These are phyloP conservation scores for Limnodromus scolopaceus DNA, from an alignment of 2,797 vertebrate species.

Conservation along the genomic window DNA sequence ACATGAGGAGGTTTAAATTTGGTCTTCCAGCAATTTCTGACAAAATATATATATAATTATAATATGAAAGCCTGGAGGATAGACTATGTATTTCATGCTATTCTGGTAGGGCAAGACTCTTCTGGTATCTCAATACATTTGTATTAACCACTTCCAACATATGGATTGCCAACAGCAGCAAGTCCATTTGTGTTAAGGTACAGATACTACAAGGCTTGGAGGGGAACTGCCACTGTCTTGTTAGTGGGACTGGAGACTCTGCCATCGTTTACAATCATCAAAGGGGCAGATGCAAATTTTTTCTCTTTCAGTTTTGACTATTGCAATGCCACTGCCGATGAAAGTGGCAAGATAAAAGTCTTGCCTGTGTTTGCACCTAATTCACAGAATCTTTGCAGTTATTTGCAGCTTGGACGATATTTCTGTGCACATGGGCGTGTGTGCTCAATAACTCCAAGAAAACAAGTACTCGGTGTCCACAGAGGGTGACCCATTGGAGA, in stretches of 20 bases:
- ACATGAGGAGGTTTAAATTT: neutral
- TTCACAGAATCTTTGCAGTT: neutral
- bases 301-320: neutral
- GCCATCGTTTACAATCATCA: neutral
- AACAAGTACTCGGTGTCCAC: neutral
- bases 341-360: neutral
- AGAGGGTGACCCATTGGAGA: neutral
- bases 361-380: neutral
- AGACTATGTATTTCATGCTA: neutral
- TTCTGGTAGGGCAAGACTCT: neutral
- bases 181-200: neutral
- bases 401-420: neutral
- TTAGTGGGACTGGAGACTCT: neutral
- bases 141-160: neutral
- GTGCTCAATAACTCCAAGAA: neutral
- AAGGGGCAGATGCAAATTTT: neutral
- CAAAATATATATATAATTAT: neutral
- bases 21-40: neutral
- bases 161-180: neutral
- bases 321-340: neutral
- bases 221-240: neutral
- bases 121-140: neutral
- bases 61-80: neutral
- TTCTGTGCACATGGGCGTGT: accelerated
- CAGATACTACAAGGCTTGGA: neutral